Conservation (phyloP, 2,888 invertebrate species). For the Epinotia demarniana region DNA sequence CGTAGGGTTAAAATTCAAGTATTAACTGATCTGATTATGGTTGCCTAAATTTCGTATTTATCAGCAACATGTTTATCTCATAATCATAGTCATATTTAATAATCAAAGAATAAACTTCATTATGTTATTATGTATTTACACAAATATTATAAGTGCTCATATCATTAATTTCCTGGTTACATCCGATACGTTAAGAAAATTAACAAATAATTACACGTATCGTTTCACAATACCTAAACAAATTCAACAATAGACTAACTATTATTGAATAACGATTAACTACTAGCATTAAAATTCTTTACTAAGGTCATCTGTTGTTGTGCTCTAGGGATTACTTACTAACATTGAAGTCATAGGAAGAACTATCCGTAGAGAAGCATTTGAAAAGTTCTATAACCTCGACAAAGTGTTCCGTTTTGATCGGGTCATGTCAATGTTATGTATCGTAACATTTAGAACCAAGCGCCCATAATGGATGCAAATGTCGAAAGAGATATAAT, state of each 20-base stretch:
- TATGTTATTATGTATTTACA: neutral
- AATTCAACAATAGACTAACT: slow-evolving; percentile 61
- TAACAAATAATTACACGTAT: slow-evolving; percentile 40
- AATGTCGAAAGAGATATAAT: slow-evolving; percentile 42
- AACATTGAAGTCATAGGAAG: slow-evolving; percentile 60
- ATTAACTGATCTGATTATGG: neutral
- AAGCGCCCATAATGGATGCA: slow-evolving; percentile 36
- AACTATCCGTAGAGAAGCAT: slow-evolving; percentile 49
- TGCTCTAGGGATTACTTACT: slow-evolving; percentile 58
- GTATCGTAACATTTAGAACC: slow-evolving; percentile 47
- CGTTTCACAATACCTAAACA: slow-evolving; percentile 46
- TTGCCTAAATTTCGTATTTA: neutral
- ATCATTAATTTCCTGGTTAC: slow-evolving; percentile 22
- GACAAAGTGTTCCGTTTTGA: slow-evolving; percentile 48
- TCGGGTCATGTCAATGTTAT: slow-evolving; percentile 53
- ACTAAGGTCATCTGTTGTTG: slow-evolving; percentile 69
- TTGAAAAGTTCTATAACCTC: slow-evolving; percentile 61
- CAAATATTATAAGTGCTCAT: neutral
- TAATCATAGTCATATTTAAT: neutral
- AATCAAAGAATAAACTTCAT: too few species aligned
- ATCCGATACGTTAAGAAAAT: slow-evolving; percentile 7
- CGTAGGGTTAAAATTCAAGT: neutral
- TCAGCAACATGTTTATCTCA: neutral
- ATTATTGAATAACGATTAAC: slow-evolving; percentile 60
- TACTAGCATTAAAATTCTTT: slow-evolving; percentile 57